Evolutionary conservation across 2,113 vertebrate genomes (phyloP).

Genomic region (Nothobranchius kuhntae): DNA sequence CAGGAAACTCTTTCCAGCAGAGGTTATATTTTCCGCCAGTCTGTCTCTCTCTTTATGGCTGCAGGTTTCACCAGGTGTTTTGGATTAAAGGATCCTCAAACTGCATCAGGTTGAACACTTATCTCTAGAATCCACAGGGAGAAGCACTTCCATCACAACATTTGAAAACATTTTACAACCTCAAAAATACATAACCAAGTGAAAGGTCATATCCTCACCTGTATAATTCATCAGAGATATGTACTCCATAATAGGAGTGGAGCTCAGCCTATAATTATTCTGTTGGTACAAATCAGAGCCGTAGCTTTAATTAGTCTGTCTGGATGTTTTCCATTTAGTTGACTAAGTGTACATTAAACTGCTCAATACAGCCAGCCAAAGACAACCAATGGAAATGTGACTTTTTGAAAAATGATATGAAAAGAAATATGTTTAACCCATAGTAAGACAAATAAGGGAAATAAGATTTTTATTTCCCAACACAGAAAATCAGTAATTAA

Average conservation of each 20-base stretch:
- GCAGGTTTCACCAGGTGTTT: constrained; percentile 29
- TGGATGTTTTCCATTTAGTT: background rate
- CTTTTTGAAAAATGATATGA: too few relatives aligned
- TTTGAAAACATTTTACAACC: constrained; percentile 5
- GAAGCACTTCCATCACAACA: constrained; percentile 39
- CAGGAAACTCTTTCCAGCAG: constrained; percentile 3
- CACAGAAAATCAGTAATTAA: too few relatives aligned
- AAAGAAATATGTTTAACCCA: too few relatives aligned
- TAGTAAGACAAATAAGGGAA: too few relatives aligned
- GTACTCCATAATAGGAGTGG: background rate
- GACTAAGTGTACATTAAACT: background rate
- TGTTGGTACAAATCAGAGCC: background rate
- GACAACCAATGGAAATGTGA: too few relatives aligned
- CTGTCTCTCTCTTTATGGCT: constrained; percentile 29
- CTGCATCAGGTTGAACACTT: constrained; percentile 32
- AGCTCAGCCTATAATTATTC: background rate
- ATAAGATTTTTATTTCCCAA: too few relatives aligned
- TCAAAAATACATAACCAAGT: background rate
- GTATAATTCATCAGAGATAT: background rate
- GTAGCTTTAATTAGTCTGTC: background rate
- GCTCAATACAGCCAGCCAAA: background rate
- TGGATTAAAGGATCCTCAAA: constrained; percentile 45
- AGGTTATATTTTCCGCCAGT: constrained; percentile 3
- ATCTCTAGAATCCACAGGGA: constrained; percentile 54
- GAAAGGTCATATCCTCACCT: background rate